These are phyloP conservation scores for Ellobium chinense DNA, from an alignment of 2,888 invertebrate genomes.

Conservation along the genomic window DNA sequence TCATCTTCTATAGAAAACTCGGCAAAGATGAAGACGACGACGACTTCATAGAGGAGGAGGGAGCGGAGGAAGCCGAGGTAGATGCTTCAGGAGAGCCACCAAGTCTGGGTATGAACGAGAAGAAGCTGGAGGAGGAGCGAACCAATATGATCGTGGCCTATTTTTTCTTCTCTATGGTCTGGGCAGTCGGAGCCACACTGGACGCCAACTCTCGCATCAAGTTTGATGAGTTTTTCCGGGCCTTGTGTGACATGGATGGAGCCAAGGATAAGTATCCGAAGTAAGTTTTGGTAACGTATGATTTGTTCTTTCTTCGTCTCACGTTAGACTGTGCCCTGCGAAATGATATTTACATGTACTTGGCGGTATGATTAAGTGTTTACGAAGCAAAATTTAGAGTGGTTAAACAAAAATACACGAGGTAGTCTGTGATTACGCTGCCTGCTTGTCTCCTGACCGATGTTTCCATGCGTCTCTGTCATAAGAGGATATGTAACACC, in stretches of 20 bases:
- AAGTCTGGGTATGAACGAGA: constrained; percentile 62
- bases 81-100: constrained; percentile 49
- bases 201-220: constrained; percentile 74
- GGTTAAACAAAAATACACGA: no score
- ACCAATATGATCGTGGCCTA: constrained; percentile 75
- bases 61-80: constrained; percentile 57
- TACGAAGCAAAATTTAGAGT: no score
- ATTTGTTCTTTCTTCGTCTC: neutral
- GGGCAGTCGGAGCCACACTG: constrained; percentile 76
- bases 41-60: constrained; percentile 68
- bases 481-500: no score
- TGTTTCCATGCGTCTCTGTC: no score
- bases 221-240: constrained; percentile 77
- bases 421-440: no score
- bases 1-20: constrained; percentile 61
- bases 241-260: constrained; percentile 76
- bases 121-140: constrained; percentile 75
- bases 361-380: no score
- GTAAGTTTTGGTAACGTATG: constrained; percentile 60
- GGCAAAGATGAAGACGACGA: constrained; percentile 74
- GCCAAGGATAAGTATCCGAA: constrained; percentile 73
- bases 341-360: no score
- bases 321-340: no score
- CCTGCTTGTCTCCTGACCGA: no score
- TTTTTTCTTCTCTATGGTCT: constrained; percentile 78